Evolutionary conservation across 2,797 vertebrate genomes (phyloP), one percentile per base, ranked within the genome.

Genomic region (Tauraco hartlaubi): DNA sequence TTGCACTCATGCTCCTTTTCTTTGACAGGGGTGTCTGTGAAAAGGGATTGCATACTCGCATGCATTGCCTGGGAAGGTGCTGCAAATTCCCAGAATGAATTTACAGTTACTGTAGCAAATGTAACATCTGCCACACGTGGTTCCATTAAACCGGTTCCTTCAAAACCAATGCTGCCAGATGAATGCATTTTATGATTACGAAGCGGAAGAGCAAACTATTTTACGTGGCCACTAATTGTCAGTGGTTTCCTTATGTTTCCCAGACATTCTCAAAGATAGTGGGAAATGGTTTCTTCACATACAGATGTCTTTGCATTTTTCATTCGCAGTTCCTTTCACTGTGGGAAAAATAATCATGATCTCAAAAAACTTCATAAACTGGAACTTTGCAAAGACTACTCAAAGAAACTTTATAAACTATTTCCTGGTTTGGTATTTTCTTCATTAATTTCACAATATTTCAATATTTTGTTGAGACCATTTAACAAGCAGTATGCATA

Each of bases 161-260:
- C 83, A 62, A 94, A 95, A 81, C 17, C 51, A 66, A 39, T n/a
- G 18, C 43, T 95, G 69, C 66, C 92, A 95, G 79, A 91, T 95
- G 79, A 95, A 93, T 86, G 59, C 31, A 52, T 92, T 95, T 94
- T 84, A 88, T 72, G 58, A 86, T 78, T 84, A 92, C 90, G 66
- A 93, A 92, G 69, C 5, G 39, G 95, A 96, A 93, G 85, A 90
- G 41, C 76, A 90, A 92, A 92, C 61, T 94, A 78, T 95, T 96
- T 92, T 94, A 90, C 3, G 14, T 90, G 63, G 73, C 93, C 95
- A 88, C 88, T 96, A 96, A 96, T 97, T 95, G 92, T 94, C 94
- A 94, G 90, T 86, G 93, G 90, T 96, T 95, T 96, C 73, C 79
- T 96, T 96, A 95, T 88, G 83, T 75, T 97, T 93, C 90, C 92